These are phyloP conservation scores for Branchellion lobata DNA, from an alignment of 2,888 invertebrate species.

Conservation along the genomic window DNA sequence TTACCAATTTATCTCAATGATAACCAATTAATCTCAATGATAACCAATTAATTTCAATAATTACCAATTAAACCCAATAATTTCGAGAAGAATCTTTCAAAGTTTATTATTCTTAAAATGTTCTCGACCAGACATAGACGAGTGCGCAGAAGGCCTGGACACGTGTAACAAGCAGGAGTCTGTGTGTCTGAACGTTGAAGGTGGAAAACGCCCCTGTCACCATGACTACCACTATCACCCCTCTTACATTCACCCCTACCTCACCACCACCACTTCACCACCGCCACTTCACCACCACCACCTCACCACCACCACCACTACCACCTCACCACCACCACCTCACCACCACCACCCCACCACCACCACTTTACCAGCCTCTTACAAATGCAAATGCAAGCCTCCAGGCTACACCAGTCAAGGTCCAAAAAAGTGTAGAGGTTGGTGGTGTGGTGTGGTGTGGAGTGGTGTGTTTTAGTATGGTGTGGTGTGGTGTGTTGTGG, in stretches of 20 bases:
- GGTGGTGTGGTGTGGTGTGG: too few relatives aligned
- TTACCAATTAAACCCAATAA: too few relatives aligned
- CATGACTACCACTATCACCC: neutral
- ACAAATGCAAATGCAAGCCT: neutral
- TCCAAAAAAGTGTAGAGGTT: neutral
- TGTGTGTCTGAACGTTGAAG: neutral
- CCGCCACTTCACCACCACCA: neutral
- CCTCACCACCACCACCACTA: neutral
- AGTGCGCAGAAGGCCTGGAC: neutral
- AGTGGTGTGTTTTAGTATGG: too few relatives aligned
- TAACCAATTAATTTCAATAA: too few relatives aligned
- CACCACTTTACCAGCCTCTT: neutral
- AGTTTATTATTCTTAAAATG: too few relatives aligned
- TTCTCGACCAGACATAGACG: neutral
- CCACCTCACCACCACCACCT: neutral
- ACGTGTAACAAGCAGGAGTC: neutral
- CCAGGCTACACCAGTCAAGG: neutral
- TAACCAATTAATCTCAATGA: too few relatives aligned
- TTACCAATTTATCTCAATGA: too few relatives aligned
- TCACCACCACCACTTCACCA: neutral
- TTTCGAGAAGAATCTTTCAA: too few relatives aligned
- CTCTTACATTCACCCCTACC: neutral
- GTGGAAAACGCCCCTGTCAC: neutral
- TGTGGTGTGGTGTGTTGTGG: too few relatives aligned
- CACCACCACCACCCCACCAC: neutral